Conservation (phyloP, 2,888 invertebrate species). For the Caenorhabditis sinica region DNA sequence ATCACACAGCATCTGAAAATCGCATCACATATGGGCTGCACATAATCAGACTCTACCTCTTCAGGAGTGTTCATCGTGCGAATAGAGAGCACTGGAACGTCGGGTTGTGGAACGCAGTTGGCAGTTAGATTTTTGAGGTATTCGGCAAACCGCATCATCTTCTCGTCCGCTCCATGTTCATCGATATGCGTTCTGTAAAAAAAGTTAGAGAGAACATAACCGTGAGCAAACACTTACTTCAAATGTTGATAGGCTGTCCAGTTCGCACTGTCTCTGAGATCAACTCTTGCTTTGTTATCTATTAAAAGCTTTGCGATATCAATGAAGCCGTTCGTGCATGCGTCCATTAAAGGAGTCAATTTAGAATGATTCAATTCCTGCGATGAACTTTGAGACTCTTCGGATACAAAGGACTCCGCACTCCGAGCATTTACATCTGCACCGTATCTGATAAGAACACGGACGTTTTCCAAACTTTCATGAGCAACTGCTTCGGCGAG, state of each 20-base stretch:
- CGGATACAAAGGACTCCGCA: constrained; percentile 24
- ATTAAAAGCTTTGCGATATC: constrained; percentile 66
- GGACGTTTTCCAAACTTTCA: constrained; percentile 58
- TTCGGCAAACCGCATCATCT: constrained; percentile 15
- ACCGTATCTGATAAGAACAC: constrained; percentile 64
- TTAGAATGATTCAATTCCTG: constrained; percentile 26
- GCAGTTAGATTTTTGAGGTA: constrained; percentile 29
- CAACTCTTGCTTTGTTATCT: constrained; percentile 51
- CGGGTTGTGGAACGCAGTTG: background rate
- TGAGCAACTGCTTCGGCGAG: constrained; percentile 74
- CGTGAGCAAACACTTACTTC: constrained; percentile 10
- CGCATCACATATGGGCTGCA: too few species aligned
- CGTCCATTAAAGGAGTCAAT: constrained; percentile 77
- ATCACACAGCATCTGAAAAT: background rate
- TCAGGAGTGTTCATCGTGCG: background rate
- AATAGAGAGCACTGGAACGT: constrained; percentile 16
- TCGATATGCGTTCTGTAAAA: constrained; percentile 39
- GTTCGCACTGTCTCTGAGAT: constrained; percentile 59
- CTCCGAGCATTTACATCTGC: constrained; percentile 68
- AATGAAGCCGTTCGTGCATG: constrained; percentile 69
- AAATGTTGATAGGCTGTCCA: constrained; percentile 72
- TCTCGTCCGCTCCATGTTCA: constrained; percentile 16
- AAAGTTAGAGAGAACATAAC: background rate
- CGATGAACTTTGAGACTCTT: constrained; percentile 17
- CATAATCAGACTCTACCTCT: background rate